phyloP scores from a whole-genome alignment of 2,797 vertebrate species.

The Cossypha dichroa region DNA sequence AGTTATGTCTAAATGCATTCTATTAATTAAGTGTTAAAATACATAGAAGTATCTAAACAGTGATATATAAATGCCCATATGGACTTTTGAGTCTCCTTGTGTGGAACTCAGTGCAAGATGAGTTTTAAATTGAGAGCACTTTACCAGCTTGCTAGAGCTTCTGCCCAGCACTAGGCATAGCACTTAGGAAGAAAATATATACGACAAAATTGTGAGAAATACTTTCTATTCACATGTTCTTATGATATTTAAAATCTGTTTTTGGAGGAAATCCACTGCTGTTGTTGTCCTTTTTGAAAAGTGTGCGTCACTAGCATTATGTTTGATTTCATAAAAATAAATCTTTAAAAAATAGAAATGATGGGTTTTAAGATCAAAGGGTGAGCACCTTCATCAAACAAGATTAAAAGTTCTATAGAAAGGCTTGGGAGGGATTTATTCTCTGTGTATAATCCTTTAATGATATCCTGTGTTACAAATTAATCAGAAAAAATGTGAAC shows the following conservation, averaged over 20 bases:
- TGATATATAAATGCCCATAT: neutral
- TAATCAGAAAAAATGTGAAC: neutral
- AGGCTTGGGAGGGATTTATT: neutral
- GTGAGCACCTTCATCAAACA: slow-evolving; percentile 16
- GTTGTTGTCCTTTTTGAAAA: neutral
- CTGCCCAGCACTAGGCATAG: neutral
- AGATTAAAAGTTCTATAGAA: slow-evolving; percentile 11
- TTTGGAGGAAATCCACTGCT: neutral
- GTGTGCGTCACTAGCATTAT: neutral
- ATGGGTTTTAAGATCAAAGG: slow-evolving; percentile 5
- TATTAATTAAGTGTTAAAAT: neutral
- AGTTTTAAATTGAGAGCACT: neutral
- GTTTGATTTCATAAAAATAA: slow-evolving; percentile 6
- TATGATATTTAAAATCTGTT: neutral
- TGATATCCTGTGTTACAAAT: neutral
- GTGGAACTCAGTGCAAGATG: neutral
- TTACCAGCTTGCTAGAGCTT: neutral
- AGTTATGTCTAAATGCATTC: neutral
- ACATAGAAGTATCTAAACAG: neutral
- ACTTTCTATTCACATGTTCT: neutral
- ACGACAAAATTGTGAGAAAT: neutral
- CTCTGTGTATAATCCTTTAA: slow-evolving; percentile 5
- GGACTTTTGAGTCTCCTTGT: neutral
- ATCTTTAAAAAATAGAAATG: slow-evolving; percentile 7
- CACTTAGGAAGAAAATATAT: neutral